Percentiles rank a stretch among this genome's conserved stretches.
Evolutionary conservation across 2,888 invertebrate genomes (phyloP).

Genomic region (Physocephala rufipes): DNA sequence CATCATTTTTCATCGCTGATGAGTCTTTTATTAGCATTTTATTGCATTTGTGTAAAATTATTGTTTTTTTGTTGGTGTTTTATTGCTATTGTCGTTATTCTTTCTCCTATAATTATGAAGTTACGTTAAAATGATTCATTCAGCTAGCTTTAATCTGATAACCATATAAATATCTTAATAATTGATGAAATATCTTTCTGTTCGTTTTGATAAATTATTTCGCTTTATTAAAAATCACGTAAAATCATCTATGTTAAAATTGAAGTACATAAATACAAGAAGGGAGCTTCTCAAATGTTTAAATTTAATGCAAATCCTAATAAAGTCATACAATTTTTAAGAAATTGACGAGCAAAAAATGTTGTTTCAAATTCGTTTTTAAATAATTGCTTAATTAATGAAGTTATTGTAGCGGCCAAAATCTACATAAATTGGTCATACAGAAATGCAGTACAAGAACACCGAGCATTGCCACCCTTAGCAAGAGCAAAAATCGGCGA

Average conservation of each 20-base stretch:
- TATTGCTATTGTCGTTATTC: neutral
- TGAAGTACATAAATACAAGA: too few relatives aligned
- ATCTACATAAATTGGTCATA: constrained; percentile 11
- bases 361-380: neutral
- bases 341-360: neutral
- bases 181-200: too few relatives aligned
- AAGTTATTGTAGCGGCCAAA: constrained; percentile 18
- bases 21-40: constrained; percentile 61
- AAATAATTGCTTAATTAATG: constrained; percentile 31
- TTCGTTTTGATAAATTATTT: too few relatives aligned
- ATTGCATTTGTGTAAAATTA: constrained; percentile 27
- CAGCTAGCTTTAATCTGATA: too few relatives aligned
- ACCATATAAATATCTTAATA: too few relatives aligned
- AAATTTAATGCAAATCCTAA: too few relatives aligned
- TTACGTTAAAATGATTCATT: too few relatives aligned
- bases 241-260: too few relatives aligned
- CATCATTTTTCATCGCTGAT: constrained; percentile 61
- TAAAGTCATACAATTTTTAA: neutral
- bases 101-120: neutral
- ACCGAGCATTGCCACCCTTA: neutral
- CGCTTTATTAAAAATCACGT: too few relatives aligned
- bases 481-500: neutral
- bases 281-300: too few relatives aligned
- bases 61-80: neutral
- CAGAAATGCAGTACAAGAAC: neutral